Base-by-base conservation (phyloP, 2,797 vertebrate species). In the Acrossocheilus fasciatus region DNA sequence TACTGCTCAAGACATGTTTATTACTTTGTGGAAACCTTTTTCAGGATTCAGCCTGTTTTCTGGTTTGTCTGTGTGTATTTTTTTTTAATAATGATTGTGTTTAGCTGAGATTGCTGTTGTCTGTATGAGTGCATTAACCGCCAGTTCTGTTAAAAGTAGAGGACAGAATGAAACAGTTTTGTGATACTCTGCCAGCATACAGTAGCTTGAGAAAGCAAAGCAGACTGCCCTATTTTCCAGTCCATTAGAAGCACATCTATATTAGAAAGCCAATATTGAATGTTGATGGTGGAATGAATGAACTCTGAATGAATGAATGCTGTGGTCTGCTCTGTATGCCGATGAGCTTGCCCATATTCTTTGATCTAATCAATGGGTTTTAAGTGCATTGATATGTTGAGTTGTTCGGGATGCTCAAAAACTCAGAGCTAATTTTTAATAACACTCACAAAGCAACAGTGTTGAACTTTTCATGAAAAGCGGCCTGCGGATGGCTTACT, bases 201-300 rank as follows among this genome's bases (percentile, higher is more conserved):
- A 45, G 84, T 47, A 70, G 84, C 68, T 73, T 74, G 26, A 62
- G 30, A 54, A 34, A 62, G 41, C 62, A 75, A 74, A 76, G 59
- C 76, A 39, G 47, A 30, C 57, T 50, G 52, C 34, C 18, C 9
- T 54, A 30, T 52, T 76, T 82, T 69, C 23, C 18, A 82, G 20
- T 68, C 79, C 59, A 82, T 82, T 86, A 68, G 41, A 17, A 23
- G 34, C 36, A 18, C 30, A 41, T 81, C 34, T 74, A 52, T 76
- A 30, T 81, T 52, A 20, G n/a, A 76, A 86, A 73, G 41, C 15
- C 26, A 62, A n/a, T 47, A 72, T 59, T 57, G 66, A 72, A 18
- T 57, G 26, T 69, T 79, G 76, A 59, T 41, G 20, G 17, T 68
- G 26, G n/a, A 23, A 30, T 20, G 15, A 66, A 47, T 47, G 9